Evolutionary conservation across 2,888 invertebrate species (phyloP).

Genomic region (Pseudoips prasinana): DNA sequence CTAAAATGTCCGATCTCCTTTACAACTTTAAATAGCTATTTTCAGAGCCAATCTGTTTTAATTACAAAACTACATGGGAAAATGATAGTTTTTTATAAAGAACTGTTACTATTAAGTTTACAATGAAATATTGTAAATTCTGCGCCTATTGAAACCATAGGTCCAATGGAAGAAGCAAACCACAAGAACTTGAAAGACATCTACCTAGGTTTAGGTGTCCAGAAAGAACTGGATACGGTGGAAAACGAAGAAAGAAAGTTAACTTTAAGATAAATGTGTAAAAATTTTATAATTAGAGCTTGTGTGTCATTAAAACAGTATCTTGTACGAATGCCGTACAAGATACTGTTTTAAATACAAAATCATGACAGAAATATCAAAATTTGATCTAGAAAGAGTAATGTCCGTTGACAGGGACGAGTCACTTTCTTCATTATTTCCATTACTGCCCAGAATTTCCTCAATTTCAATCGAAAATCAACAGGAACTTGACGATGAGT

Average conservation of each 20-base stretch:
- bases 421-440: not conserved
- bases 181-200: not conserved
- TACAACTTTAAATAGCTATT: constrained; percentile 1
- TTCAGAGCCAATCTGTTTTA: constrained; percentile 9
- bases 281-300: constrained; percentile 2
- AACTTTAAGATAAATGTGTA: not conserved
- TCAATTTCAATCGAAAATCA: constrained; percentile 1
- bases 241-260: not conserved
- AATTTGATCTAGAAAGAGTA: not conserved
- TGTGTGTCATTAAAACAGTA: no score
- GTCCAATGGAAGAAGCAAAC: not conserved
- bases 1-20: no score
- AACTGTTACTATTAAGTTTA: constrained; percentile 2
- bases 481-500: constrained; percentile 7
- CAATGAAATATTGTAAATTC: not conserved
- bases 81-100: constrained; percentile 7
- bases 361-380: not conserved
- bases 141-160: not conserved
- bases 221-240: not conserved
- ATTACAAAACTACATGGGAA: constrained; percentile 5
- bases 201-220: not conserved
- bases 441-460: constrained; percentile 1
- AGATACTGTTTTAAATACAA: not conserved
- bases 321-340: no score
- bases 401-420: not conserved